Conservation (phyloP, 2,888 invertebrate species). For the Iselma pallidipennis region DNA sequence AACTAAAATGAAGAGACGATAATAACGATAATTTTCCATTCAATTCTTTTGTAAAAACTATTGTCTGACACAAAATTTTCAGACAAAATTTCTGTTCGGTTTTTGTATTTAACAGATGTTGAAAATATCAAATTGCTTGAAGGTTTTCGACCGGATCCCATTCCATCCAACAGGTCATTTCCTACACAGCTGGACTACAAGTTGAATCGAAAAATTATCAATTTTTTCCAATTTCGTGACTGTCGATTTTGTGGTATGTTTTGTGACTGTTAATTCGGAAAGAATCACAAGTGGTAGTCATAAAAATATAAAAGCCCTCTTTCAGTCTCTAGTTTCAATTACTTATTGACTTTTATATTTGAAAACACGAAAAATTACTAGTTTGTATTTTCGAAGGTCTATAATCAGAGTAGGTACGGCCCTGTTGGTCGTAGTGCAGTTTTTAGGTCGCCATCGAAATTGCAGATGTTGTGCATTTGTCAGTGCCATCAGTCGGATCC, state of each 20-base stretch:
- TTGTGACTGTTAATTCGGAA: too few relatives aligned
- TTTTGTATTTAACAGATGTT: constrained; percentile 1
- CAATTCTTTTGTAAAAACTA: not conserved
- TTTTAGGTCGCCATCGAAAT: not conserved
- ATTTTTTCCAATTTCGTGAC: not conserved
- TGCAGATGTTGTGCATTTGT: constrained; percentile 10
- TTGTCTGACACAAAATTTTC: not conserved
- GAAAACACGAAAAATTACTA: too few relatives aligned
- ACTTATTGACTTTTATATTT: too few relatives aligned
- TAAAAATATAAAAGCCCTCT: too few relatives aligned
- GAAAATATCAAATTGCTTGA: constrained; percentile 1
- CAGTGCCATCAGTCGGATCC: constrained; percentile 3
- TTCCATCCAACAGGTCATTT: constrained; percentile 3
- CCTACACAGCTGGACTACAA: not conserved
- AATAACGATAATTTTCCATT: not conserved
- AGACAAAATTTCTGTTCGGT: not conserved
- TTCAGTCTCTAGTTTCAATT: too few relatives aligned
- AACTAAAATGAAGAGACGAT: not conserved
- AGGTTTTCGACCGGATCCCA: not conserved
- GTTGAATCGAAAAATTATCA: not conserved
- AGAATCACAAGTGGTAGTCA: too few relatives aligned
- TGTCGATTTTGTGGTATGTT: not conserved
- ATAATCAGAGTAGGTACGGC: not conserved
- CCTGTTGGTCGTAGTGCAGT: not conserved
- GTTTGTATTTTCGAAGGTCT: not conserved